Evolutionary conservation across 2,113 vertebrate species (phyloP).

Genomic region (Psittacula cyanocephala): DNA sequence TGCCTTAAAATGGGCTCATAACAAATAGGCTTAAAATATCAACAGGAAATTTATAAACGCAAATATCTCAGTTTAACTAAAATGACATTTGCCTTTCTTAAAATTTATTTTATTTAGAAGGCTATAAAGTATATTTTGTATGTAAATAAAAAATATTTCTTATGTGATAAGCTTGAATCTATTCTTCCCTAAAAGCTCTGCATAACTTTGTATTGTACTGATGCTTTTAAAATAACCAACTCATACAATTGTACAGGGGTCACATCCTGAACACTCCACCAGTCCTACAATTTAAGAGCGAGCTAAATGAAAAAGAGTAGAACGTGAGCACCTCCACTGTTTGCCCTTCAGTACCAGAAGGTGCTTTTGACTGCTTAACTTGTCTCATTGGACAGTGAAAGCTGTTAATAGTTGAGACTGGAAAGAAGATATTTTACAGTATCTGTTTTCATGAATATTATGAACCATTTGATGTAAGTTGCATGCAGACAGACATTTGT

Average conservation of each 20-base stretch:
- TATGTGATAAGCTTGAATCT: background rate
- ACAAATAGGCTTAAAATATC: background rate
- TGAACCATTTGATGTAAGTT: slow-evolving; percentile 11
- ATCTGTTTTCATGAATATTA: slow-evolving; percentile 40
- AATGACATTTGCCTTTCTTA: background rate
- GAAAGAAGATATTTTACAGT: slow-evolving; percentile 29
- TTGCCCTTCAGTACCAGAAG: background rate
- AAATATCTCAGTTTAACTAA: background rate
- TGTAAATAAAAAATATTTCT: background rate
- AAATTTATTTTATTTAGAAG: background rate
- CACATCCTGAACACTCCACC: background rate
- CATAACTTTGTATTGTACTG: background rate
- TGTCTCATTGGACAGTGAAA: background rate
- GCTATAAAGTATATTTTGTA: background rate
- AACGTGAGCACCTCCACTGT: background rate
- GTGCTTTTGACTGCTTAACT: background rate
- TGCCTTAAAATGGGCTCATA: background rate
- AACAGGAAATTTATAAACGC: background rate
- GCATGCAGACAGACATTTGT: background rate
- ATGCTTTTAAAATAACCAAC: background rate
- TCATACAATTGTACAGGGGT: background rate
- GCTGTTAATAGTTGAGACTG: background rate
- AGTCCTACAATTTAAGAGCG: background rate
- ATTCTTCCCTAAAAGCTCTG: background rate
- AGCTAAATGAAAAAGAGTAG: background rate